These are phyloP conservation scores for Microctonus hyperodae DNA, from an alignment of 2,888 invertebrate genomes.

Conservation along the genomic window DNA sequence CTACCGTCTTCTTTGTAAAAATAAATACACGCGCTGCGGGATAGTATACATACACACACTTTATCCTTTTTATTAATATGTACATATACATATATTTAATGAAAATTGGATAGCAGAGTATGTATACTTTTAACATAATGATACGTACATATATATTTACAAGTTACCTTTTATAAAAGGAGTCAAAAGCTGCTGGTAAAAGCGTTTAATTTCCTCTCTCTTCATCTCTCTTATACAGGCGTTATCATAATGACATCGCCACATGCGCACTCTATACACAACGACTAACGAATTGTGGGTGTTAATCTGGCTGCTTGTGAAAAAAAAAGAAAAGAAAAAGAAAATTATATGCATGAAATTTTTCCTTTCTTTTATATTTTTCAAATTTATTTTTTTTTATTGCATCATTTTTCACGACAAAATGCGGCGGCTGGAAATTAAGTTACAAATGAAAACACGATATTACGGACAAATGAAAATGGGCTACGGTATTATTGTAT, in stretches of 20 bases:
- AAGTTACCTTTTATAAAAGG: not conserved
- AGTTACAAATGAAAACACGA: conserved; percentile 4
- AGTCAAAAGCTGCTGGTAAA: not conserved
- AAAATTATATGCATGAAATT: no score
- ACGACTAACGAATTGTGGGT: no score
- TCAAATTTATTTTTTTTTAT: not conserved
- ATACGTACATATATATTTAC: not conserved
- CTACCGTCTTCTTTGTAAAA: not conserved
- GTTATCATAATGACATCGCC: conserved; percentile 6
- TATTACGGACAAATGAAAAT: not conserved
- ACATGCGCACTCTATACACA: not conserved
- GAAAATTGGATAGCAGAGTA: no score
- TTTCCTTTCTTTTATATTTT: not conserved
- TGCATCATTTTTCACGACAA: not conserved
- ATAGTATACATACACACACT: no score
- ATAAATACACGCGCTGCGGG: conserved; percentile 3
- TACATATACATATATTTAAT: no score
- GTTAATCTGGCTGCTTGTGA: no score
- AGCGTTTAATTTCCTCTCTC: conserved; percentile 7
- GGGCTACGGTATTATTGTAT: not conserved
- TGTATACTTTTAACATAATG: no score
- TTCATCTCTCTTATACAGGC: not conserved
- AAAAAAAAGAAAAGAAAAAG: no score
- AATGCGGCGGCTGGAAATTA: not conserved
- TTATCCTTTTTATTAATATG: no score